phyloP scores from a whole-genome alignment of 35 echinoderm and acorn worm genomes.

The Eucidaris tribuloides region DNA sequence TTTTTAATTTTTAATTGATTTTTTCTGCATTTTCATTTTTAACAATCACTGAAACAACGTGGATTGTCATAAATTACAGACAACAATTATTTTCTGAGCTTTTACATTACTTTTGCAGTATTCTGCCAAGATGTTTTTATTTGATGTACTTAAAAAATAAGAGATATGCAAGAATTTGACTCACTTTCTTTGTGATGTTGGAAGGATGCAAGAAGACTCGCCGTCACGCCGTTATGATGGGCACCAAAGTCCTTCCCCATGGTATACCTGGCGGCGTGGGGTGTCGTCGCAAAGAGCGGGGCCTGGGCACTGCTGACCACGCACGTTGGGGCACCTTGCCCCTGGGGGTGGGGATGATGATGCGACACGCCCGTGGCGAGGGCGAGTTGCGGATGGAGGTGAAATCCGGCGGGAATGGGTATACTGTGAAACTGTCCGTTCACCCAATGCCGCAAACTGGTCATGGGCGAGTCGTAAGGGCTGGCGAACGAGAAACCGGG shows the following conservation, averaged over 20 bases:
- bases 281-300: slow-evolving; percentile 39
- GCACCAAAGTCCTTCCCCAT: slow-evolving; percentile 9
- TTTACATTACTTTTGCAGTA: too few species aligned
- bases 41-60: too few species aligned
- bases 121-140: too few species aligned
- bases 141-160: too few species aligned
- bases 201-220: slow-evolving; percentile 9
- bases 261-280: slow-evolving; percentile 30
- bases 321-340: slow-evolving; percentile 37
- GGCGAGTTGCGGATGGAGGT: slow-evolving; percentile 25
- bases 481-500: slow-evolving; percentile 1
- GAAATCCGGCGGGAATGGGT: slow-evolving; percentile 40
- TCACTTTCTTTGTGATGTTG: slow-evolving; percentile 56
- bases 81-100: too few species aligned
- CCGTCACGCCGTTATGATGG: slow-evolving; percentile 12
- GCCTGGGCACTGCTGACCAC: slow-evolving; percentile 55
- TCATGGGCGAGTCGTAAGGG: slow-evolving; percentile 61
- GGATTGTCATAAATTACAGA: too few species aligned
- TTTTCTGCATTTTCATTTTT: too few species aligned
- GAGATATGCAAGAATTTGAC: too few species aligned
- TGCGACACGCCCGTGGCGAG: slow-evolving; percentile 12
- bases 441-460: slow-evolving; percentile 47
- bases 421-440: slow-evolving; percentile 58
- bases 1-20: too few species aligned
- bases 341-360: slow-evolving; percentile 2